These are phyloP conservation scores for Cryptocephalus moraei DNA, from an alignment of 2,888 invertebrate genomes.

Conservation along the genomic window DNA sequence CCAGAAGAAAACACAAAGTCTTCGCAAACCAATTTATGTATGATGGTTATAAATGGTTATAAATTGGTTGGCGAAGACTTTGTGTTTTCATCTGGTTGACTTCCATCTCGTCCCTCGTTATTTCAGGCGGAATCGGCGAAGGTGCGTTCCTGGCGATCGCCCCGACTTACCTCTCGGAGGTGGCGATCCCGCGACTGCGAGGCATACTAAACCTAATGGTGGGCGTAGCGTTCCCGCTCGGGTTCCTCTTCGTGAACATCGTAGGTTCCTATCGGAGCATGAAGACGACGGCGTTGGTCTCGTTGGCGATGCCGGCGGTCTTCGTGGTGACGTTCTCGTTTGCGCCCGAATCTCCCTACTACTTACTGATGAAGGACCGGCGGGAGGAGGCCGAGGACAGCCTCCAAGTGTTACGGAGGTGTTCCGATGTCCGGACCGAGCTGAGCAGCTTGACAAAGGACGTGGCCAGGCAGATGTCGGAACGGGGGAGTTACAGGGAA, in stretches of 20 bases:
- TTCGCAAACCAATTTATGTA: too few species aligned
- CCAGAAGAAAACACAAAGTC: too few species aligned
- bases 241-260: neutral
- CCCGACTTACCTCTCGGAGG: neutral
- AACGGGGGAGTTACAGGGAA: slow-evolving; percentile 22
- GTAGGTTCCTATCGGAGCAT: slow-evolving; percentile 7
- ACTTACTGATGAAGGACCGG: slow-evolving; percentile 20
- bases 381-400: slow-evolving; percentile 19
- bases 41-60: too few species aligned
- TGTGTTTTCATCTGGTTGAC: too few species aligned
- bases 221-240: neutral
- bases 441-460: slow-evolving; percentile 18
- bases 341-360: slow-evolving; percentile 31
- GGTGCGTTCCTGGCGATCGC: neutral
- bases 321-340: slow-evolving; percentile 16
- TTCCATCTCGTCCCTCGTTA: neutral
- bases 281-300: slow-evolving; percentile 9
- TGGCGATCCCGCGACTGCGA: neutral
- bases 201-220: neutral
- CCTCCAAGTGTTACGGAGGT: slow-evolving; percentile 20
- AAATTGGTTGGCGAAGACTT: too few species aligned
- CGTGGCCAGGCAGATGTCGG: slow-evolving; percentile 25
- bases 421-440: slow-evolving; percentile 22
- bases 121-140: neutral
- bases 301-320: slow-evolving; percentile 14